phyloP scores from a whole-genome alignment of 2,888 invertebrate genomes.

The Cynaeus angustus region DNA sequence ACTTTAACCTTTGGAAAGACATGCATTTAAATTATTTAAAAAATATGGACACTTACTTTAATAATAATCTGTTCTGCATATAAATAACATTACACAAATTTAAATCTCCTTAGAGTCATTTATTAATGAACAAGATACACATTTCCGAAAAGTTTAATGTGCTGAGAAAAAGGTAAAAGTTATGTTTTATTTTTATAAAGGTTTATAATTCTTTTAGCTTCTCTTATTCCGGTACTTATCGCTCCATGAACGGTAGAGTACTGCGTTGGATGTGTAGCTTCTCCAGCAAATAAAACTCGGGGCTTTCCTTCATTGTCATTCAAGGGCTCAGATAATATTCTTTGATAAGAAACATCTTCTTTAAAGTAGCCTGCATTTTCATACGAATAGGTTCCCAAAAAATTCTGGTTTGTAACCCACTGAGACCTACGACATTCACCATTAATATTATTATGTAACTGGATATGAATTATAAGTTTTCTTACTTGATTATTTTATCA shows the following conservation, averaged over 20 bases:
- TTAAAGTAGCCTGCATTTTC: constrained; percentile 48
- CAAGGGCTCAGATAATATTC: constrained; percentile 46
- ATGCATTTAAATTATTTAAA: too few relatives aligned
- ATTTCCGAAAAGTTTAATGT: too few relatives aligned
- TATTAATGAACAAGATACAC: too few relatives aligned
- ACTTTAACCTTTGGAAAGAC: too few relatives aligned
- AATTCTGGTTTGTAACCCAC: constrained; percentile 80
- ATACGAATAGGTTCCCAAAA: constrained; percentile 67
- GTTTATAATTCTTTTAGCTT: constrained; percentile 27
- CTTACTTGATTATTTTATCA: constrained; percentile 16
- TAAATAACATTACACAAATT: too few relatives aligned
- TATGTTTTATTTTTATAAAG: background rate
- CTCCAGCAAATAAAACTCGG: constrained; percentile 35
- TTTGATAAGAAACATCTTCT: constrained; percentile 20
- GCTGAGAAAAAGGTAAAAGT: too few relatives aligned
- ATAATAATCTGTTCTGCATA: too few relatives aligned
- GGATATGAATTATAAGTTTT: too few relatives aligned
- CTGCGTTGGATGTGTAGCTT: constrained; percentile 30
- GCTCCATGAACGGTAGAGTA: constrained; percentile 40
- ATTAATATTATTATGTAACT: background rate
- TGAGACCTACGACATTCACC: constrained; percentile 72
- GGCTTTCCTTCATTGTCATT: constrained; percentile 11
- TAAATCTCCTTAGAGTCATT: too few relatives aligned
- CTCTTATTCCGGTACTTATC: constrained; percentile 33
- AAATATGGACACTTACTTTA: too few relatives aligned